These are phyloP conservation scores for Notiomystis cincta DNA, from an alignment of 2,113 vertebrate species.

Conservation along the genomic window DNA sequence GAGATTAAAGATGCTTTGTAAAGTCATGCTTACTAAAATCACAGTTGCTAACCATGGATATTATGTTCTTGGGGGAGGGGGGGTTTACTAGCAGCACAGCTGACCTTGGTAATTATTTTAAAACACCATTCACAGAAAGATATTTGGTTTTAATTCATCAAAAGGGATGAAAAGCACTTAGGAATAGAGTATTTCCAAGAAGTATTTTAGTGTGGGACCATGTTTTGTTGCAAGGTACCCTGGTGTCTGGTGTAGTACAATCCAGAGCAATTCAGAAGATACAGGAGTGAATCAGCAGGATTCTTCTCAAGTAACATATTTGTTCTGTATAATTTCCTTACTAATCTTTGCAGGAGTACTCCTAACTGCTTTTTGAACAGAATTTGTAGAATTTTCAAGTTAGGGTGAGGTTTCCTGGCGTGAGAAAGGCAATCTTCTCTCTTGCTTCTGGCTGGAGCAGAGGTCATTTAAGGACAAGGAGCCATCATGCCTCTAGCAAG, in stretches of 20 bases:
- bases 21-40: neutral
- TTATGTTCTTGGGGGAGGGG: fast-evolving
- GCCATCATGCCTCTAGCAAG: neutral
- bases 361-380: neutral
- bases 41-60: neutral
- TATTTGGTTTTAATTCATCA: neutral
- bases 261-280: neutral
- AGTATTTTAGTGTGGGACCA: neutral
- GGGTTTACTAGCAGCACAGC: neutral
- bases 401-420: neutral
- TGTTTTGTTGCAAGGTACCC: neutral
- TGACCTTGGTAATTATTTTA: neutral
- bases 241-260: neutral
- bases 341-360: neutral
- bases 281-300: neutral
- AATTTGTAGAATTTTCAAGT: neutral
- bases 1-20: neutral
- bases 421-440: neutral
- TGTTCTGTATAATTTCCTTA: neutral
- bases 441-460: neutral
- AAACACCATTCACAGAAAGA: neutral
- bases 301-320: neutral
- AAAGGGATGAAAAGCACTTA: neutral
- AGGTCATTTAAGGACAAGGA: neutral
- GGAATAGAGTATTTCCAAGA: neutral